Evolutionary conservation across 2,888 invertebrate genomes (phyloP).

Genomic region (Diogma glabrata): DNA sequence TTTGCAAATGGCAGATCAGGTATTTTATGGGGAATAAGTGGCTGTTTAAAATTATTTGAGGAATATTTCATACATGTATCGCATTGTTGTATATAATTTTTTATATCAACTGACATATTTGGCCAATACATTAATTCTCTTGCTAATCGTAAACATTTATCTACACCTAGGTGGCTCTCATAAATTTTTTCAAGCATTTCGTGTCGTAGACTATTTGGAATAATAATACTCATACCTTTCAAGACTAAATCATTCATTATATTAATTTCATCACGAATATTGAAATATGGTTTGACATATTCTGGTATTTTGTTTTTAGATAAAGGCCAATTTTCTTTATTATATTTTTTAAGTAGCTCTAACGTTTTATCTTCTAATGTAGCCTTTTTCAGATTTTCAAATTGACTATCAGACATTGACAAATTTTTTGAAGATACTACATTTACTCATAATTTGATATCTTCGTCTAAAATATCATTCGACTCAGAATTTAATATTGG

Average conservation of each 20-base stretch:
- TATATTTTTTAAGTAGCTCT: too few relatives aligned
- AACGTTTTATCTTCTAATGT: too few relatives aligned
- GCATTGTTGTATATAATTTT: background rate
- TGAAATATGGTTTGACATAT: too few relatives aligned
- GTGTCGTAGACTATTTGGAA: background rate
- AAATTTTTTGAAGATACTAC: too few relatives aligned
- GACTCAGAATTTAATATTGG: background rate
- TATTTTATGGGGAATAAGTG: background rate
- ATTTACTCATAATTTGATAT: too few relatives aligned
- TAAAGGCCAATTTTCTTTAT: too few relatives aligned
- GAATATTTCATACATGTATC: background rate
- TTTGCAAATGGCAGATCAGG: background rate
- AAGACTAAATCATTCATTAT: too few relatives aligned
- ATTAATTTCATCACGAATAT: too few relatives aligned
- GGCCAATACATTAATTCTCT: background rate
- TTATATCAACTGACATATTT: background rate
- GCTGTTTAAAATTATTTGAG: background rate
- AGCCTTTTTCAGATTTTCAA: too few relatives aligned
- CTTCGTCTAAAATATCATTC: too few relatives aligned
- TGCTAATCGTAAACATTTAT: background rate
- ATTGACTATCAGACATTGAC: too few relatives aligned
- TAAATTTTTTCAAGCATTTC: background rate
- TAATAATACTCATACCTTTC: background rate
- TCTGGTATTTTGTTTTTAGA: too few relatives aligned
- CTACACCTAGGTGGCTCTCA: background rate